Evolutionary conservation across 2,888 invertebrate species (phyloP).

Genomic region (Phymatocera aterrima): DNA sequence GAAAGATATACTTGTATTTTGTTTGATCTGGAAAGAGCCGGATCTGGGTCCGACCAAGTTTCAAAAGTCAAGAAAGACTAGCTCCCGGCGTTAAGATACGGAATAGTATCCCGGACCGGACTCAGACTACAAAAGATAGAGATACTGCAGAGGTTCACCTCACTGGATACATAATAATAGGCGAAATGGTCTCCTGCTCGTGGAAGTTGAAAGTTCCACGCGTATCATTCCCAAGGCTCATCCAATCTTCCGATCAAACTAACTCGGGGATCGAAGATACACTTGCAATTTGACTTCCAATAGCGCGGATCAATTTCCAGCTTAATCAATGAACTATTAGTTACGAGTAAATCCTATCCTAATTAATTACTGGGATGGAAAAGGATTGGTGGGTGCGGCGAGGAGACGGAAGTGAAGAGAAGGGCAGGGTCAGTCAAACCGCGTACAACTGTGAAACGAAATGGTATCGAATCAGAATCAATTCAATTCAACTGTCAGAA

Average conservation of each 20-base stretch:
- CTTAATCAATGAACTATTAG: constrained; percentile 1
- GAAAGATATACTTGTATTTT: constrained; percentile 5
- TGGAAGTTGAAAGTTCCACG: too few relatives aligned
- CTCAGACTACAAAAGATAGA: neutral
- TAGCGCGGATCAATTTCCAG: neutral
- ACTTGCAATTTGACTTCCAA: neutral
- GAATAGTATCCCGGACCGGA: neutral
- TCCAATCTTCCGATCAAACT: neutral
- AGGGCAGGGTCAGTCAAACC: too few relatives aligned
- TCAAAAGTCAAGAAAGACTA: neutral
- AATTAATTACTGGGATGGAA: neutral
- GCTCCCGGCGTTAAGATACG: neutral
- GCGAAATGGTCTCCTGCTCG: too few relatives aligned
- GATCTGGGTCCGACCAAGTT: constrained; percentile 27
- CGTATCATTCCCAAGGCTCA: neutral
- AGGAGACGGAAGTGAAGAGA: neutral
- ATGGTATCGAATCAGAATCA: constrained; percentile 28
- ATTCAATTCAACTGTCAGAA: constrained; percentile 22
- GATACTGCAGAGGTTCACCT: neutral
- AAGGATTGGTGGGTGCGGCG: neutral
- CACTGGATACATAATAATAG: neutral
- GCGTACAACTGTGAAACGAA: too few relatives aligned
- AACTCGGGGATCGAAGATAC: neutral
- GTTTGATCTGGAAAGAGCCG: neutral
- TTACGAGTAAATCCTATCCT: neutral